Evolutionary conservation across 2,113 vertebrate genomes (phyloP).

Genomic region (Tragelaphus strepsiceros): DNA sequence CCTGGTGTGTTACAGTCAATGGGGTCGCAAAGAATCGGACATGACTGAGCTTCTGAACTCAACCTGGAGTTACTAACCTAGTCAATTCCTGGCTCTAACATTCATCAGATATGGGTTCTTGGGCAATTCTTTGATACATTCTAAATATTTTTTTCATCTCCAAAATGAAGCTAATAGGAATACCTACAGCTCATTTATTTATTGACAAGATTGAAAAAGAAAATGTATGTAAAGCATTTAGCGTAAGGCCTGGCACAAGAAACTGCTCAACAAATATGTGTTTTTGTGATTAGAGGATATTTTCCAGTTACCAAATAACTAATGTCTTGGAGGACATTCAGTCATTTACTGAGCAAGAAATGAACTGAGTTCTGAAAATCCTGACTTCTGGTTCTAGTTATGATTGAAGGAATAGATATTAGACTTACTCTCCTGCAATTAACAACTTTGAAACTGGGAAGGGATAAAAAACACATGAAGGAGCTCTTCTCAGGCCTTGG

Average conservation of each 20-base stretch:
- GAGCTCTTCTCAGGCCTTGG: background rate
- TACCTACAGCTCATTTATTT: background rate
- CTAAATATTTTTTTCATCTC: constrained; percentile 4
- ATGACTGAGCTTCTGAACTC: background rate
- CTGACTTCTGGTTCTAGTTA: background rate
- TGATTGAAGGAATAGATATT: background rate
- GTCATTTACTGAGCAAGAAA: background rate
- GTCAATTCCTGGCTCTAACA: background rate
- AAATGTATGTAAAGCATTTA: background rate
- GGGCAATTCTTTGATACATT: background rate
- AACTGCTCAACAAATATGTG: background rate
- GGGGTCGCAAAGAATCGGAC: background rate
- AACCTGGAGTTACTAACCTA: background rate
- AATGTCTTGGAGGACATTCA: background rate
- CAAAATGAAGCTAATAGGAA: background rate
- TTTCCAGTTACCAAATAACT: background rate
- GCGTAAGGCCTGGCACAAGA: background rate
- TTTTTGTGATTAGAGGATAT: background rate
- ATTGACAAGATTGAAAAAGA: background rate
- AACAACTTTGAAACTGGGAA: background rate
- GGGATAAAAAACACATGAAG: background rate
- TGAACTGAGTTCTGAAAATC: background rate
- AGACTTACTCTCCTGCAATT: background rate
- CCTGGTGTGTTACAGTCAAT: background rate
- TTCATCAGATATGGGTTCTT: background rate